These are phyloP conservation scores for Laticauda colubrina DNA, from an alignment of 2,113 vertebrate genomes.

Conservation along the genomic window DNA sequence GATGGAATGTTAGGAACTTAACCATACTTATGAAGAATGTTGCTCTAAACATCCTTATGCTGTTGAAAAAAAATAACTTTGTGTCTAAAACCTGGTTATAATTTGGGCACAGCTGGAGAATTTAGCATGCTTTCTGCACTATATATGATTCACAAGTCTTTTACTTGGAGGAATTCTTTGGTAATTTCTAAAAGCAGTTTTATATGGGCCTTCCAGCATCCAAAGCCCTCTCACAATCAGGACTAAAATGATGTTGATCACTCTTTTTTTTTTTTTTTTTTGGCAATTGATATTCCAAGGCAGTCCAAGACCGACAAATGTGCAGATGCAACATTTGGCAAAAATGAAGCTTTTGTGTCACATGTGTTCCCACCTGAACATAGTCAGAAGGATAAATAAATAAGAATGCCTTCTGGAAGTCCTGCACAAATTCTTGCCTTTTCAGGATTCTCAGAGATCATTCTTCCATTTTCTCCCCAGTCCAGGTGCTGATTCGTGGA, in stretches of 20 bases:
- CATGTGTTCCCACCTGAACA: neutral
- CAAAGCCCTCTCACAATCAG: neutral
- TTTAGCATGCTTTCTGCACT: neutral
- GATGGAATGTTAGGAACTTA: neutral
- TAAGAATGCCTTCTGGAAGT: neutral
- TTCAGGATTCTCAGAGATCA: neutral
- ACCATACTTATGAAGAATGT: neutral
- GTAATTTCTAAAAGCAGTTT: neutral
- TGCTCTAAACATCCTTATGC: neutral
- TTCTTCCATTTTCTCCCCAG: neutral
- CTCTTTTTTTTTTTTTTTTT: neutral
- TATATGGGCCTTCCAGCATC: neutral
- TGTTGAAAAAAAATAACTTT: neutral
- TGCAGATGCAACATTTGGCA: neutral
- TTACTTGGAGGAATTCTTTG: neutral
- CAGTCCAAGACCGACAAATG: neutral
- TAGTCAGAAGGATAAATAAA: neutral
- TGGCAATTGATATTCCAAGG: neutral
- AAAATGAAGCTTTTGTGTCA: neutral
- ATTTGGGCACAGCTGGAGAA: neutral
- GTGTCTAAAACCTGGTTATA: neutral
- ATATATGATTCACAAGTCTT: neutral
- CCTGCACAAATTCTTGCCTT: neutral
- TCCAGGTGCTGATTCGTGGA: neutral
- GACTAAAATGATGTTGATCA: neutral